Evolutionary conservation across 2,113 vertebrate genomes (phyloP), one percentile per base, ranked within the genome.

Genomic region (Lanius ludovicianus): DNA sequence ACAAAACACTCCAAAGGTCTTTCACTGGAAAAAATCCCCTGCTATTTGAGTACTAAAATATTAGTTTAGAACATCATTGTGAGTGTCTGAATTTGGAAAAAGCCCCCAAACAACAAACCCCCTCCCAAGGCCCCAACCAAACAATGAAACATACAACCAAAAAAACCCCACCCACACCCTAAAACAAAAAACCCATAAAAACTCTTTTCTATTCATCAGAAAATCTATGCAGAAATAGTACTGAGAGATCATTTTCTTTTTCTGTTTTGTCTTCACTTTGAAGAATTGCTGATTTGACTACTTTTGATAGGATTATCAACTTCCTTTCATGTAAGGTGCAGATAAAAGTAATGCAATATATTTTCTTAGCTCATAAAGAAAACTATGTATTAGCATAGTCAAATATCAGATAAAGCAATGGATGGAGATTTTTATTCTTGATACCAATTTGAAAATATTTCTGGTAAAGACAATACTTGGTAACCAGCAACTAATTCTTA

Each of bases 111-210:
- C 18, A 52, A 46, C 3, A 10, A 60, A 60, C 73, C 63, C 2
- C 0, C 7, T 14, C 14, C 5, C 6, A 59, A 44, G 3, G 0
- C 11, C 6, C 4, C 14, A 44, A 27, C 4, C 15, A 62, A 78
- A 39, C 28, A 78, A 19, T 4, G 69, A 46, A 77, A 44, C 11
- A 52, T 10, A 10, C 15, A 44, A 31, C 2, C 16, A 19, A 59
- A 67, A n/a, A 30, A 9, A 0, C 4, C 4, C 25, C 9, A 44
- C 2, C 2, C 11, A 13, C 7, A 25, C 1, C 4, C 1, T 13
- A 37, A 64, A 37, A 3, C 2, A 57, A 46, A 37, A 42, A 35
- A 1, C 0, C 0, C 2, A 5, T 11, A 13, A 47, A 39, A 59
- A 12, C 1, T 39, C 15, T 35, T 59, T 35, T 24, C 7, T 78